Conservation (phyloP, 37 sponge, comb jelly and placozoan genomes). For the Eunapius fragilis region DNA sequence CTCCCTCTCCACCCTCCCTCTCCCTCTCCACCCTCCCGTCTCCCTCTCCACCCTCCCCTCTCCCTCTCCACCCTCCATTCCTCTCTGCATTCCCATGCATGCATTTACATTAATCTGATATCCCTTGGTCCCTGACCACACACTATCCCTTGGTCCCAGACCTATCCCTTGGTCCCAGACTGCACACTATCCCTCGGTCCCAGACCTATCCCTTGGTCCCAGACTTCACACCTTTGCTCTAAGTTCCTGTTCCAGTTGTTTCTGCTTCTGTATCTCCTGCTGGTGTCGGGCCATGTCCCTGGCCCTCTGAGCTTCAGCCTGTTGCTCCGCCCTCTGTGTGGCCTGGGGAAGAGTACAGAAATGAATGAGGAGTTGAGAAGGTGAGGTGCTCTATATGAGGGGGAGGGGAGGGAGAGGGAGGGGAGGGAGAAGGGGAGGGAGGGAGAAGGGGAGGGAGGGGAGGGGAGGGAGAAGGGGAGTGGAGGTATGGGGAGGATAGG, state of each 20-base stretch:
- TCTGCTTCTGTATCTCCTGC: constrained; percentile 39
- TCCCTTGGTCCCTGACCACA: too few relatives aligned
- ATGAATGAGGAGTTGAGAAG: background rate
- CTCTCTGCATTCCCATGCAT: too few relatives aligned
- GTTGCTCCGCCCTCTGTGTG: constrained; percentile 29
- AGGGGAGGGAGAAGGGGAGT: background rate
- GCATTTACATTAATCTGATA: too few relatives aligned
- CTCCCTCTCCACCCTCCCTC: too few relatives aligned
- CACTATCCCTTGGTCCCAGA: background rate
- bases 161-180: too few relatives aligned
- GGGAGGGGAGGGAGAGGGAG: background rate
- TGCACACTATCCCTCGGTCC: background rate
- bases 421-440: background rate
- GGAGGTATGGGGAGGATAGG: too few relatives aligned
- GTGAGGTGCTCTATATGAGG: too few relatives aligned
- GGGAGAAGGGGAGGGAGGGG: background rate
- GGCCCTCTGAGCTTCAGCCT: constrained; percentile 52
- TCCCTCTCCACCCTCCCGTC: too few relatives aligned
- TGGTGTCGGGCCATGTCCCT: constrained; percentile 41
- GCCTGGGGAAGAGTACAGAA: constrained; percentile 42
- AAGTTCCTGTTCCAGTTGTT: constrained; percentile 54
- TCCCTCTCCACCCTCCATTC: too few relatives aligned
- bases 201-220: background rate
- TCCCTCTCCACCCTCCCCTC: too few relatives aligned
- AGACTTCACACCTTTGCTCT: constrained; percentile 2